Percentiles rank a stretch among this genome's conserved stretches.
phyloP scores from a whole-genome alignment of 1,140 invertebrate species.

The Cylas formicarius region DNA sequence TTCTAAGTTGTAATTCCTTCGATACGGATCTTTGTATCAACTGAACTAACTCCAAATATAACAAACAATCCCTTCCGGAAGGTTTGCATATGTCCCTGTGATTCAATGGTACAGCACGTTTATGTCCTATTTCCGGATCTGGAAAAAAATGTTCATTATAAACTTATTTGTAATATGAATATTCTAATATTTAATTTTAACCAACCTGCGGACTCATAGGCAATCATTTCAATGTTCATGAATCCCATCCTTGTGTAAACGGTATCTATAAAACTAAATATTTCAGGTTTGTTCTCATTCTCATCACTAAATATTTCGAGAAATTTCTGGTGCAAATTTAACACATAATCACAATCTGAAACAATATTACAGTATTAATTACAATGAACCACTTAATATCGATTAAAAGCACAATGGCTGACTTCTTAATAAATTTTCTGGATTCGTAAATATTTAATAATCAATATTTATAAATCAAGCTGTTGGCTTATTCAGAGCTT shows the following conservation, averaged over 20 bases:
- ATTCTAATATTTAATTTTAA: slow-evolving; percentile 15
- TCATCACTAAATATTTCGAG: slow-evolving; percentile 44
- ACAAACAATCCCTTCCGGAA: slow-evolving; percentile 53
- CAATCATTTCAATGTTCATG: slow-evolving; percentile 59
- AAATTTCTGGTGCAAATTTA: slow-evolving; percentile 52
- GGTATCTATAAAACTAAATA: slow-evolving; percentile 62
- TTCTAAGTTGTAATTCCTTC: no score
- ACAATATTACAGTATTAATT: no score
- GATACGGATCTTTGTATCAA: slow-evolving; percentile 44
- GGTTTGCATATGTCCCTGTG: slow-evolving; percentile 68
- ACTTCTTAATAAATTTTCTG: no score
- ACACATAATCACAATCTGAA: slow-evolving; percentile 54
- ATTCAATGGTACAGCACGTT: slow-evolving; percentile 58
- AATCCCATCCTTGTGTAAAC: slow-evolving; percentile 60
- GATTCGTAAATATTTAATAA: no score
- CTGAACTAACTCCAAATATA: slow-evolving; percentile 56
- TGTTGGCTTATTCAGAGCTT: no score
- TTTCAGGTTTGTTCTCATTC: slow-evolving; percentile 45
- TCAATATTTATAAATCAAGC: no score
- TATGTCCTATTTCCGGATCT: slow-evolving; percentile 60
- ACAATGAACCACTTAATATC: no score
- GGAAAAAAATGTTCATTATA: slow-evolving; percentile 36
- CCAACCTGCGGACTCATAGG: slow-evolving; percentile 59
- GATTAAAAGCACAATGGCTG: no score
- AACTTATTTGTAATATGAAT: neutral